Conservation (phyloP, 2,797 vertebrate genomes). For the Tamandua tetradactyla region DNA sequence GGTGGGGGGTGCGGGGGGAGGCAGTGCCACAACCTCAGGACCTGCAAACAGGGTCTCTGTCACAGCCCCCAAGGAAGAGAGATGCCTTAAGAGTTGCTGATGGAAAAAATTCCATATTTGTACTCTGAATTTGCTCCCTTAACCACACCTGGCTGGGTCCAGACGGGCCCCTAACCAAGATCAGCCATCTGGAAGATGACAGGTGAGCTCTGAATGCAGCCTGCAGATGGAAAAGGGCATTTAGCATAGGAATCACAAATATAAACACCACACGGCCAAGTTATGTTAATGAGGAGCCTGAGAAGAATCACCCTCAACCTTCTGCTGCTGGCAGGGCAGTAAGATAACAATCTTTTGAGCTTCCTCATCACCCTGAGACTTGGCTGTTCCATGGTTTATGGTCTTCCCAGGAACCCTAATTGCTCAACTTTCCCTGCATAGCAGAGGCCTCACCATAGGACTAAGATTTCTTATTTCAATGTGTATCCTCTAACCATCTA, state of each 20-base stretch:
- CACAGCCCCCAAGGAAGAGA: not conserved
- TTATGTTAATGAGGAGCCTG: not conserved
- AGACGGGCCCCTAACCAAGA: not conserved
- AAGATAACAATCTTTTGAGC: not conserved
- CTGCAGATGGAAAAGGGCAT: not conserved
- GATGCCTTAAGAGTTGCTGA: not conserved
- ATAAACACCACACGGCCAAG: not conserved
- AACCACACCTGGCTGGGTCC: not conserved
- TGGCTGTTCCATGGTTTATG: not conserved
- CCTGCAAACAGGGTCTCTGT: not conserved
- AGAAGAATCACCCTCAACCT: not conserved
- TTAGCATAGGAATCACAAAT: not conserved
- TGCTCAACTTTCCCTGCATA: not conserved
- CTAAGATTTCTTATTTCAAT: not conserved
- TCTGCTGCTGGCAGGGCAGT: not conserved
- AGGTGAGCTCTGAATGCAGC: not conserved
- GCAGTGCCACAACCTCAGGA: not conserved
- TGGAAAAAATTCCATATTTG: not conserved
- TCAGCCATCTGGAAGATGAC: not conserved
- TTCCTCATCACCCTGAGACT: not conserved
- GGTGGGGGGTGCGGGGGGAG: no score
- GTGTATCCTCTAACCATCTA: not conserved
- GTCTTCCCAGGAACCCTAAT: not conserved
- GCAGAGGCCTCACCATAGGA: not conserved
- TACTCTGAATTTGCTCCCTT: not conserved